Evolutionary conservation across 2,113 vertebrate genomes (phyloP).

Genomic region (Myiagra hebetior): DNA sequence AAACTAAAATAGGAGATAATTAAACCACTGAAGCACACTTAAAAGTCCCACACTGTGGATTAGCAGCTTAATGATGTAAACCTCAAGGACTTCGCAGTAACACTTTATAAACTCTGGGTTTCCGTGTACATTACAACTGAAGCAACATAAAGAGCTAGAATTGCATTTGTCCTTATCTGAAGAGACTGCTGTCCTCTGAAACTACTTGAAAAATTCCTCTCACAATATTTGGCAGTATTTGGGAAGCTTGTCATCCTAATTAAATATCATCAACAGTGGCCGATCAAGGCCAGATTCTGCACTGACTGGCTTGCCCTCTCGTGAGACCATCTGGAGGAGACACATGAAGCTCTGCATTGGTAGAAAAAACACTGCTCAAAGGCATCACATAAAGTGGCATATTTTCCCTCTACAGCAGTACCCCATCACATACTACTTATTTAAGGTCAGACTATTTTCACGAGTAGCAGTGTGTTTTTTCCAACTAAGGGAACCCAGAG

Average conservation of each 20-base stretch:
- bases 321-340: background rate
- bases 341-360: background rate
- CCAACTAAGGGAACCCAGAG: fast-evolving
- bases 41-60: background rate
- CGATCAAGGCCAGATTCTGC: background rate
- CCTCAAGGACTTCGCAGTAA: background rate
- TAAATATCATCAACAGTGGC: background rate
- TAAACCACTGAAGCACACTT: background rate
- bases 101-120: background rate
- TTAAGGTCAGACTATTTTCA: background rate
- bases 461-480: background rate
- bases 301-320: background rate
- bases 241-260: background rate
- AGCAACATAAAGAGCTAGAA: background rate
- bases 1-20: conserved; percentile 6
- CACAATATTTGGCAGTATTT: background rate
- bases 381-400: background rate
- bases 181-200: background rate
- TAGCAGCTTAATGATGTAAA: background rate
- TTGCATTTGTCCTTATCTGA: background rate
- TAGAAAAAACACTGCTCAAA: background rate
- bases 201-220: background rate
- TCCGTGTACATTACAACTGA: background rate
- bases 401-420: background rate
- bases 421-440: background rate